Conservation (phyloP, 30 jellyfish, hydroid and myxozoan genomes). For the Aurelia aurita region DNA sequence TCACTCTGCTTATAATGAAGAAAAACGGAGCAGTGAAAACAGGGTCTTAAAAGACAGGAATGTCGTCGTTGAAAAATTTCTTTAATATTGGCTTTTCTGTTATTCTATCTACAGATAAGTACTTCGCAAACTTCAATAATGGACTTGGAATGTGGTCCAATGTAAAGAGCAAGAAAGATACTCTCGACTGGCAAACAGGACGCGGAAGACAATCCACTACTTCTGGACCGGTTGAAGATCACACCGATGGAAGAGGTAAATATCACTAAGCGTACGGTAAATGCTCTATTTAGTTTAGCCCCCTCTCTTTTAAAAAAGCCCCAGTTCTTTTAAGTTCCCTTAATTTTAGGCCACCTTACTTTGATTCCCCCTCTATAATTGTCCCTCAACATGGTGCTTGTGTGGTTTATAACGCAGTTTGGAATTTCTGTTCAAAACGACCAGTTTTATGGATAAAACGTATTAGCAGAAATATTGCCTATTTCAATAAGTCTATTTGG, state of each 20-base stretch:
- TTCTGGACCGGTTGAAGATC: slow-evolving; percentile 60
- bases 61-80: too few relatives aligned
- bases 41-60: too few relatives aligned
- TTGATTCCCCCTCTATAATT: too few relatives aligned
- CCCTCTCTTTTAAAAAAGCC: background rate
- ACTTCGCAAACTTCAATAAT: slow-evolving; percentile 30
- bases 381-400: too few relatives aligned
- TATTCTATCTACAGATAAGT: slow-evolving; percentile 25
- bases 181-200: slow-evolving; percentile 48
- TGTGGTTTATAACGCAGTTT: too few relatives aligned
- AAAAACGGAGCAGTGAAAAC: too few relatives aligned
- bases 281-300: background rate
- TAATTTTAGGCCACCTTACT: too few relatives aligned
- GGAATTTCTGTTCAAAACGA: too few relatives aligned
- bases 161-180: background rate
- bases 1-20: too few relatives aligned
- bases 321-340: background rate
- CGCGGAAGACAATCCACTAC: slow-evolving; percentile 17
- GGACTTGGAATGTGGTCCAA: slow-evolving; percentile 60
- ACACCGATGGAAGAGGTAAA: slow-evolving; percentile 55
- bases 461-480: too few relatives aligned
- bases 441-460: too few relatives aligned
- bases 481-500: too few relatives aligned
- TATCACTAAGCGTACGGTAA: background rate
- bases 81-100: background rate